Percentiles rank a stretch among this genome's conserved stretches.
phyloP scores from a whole-genome alignment of 2,888 invertebrate genomes.

The Adineta ricciae region DNA sequence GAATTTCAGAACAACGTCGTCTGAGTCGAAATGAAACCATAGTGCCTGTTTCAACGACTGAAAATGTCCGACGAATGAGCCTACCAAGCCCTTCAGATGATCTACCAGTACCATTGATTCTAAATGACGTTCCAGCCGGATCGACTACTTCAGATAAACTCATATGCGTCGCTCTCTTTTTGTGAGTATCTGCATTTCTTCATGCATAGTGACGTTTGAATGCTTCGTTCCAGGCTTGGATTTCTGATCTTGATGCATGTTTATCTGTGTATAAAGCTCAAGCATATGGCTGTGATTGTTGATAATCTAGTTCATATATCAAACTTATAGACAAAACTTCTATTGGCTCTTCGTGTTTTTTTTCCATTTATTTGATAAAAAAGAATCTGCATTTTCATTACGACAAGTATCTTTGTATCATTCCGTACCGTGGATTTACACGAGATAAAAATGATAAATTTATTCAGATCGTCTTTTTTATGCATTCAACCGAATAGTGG shows the following conservation, averaged over 20 bases:
- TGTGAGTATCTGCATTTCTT: not conserved
- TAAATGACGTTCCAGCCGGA: too few relatives aligned
- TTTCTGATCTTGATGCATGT: not conserved
- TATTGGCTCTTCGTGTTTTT: not conserved
- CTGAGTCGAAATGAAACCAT: not conserved
- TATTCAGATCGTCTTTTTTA: too few relatives aligned
- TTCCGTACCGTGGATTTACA: too few relatives aligned
- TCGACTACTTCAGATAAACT: not conserved
- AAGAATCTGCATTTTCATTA: too few relatives aligned
- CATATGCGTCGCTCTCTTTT: not conserved
- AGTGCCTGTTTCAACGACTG: not conserved
- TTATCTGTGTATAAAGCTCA: not conserved
- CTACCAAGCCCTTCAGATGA: not conserved
- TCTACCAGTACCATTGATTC: not conserved
- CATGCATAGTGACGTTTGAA: not conserved
- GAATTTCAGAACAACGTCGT: not conserved
- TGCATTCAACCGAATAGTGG: not conserved
- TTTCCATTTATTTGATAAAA: too few relatives aligned
- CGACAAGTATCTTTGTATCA: too few relatives aligned
- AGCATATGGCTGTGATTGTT: not conserved
- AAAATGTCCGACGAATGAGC: not conserved
- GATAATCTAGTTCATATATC: not conserved
- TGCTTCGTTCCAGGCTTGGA: not conserved
- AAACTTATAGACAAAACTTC: not conserved
- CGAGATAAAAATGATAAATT: too few relatives aligned